Base-by-base conservation (phyloP, 2,797 vertebrate species). In the Sardinella longiceps region DNA sequence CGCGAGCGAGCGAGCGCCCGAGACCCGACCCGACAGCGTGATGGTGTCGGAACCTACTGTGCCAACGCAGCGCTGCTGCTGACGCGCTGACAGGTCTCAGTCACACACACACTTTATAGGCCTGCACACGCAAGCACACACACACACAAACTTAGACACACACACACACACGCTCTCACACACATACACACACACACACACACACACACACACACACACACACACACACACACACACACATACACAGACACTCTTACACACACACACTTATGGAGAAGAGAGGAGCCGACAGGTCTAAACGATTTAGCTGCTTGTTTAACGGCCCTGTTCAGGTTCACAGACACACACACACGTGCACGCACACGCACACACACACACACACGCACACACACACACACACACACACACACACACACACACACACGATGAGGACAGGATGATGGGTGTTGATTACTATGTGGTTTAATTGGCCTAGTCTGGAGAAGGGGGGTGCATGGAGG, bases 71-170 rank as follows among this genome's bases (percentile, higher is more conserved):
- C n/a, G n/a, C n/a, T n/a, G n/a, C n/a, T n/a, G n/a, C 87, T 90
- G 90, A 90, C 90, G 91, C 90, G 90, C 90, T 93, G 91, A 93
- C 92, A 93, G 91, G 89, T 91, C 89, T 87, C 88, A 91, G 87
- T 93, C 80, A 39, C 87, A 92, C 87, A 88, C 77, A 23, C 82
- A 88, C 87, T 92, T 91, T 90, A 87, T 87, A 88, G 88, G 88
- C 84, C 15, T 25, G 3, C 25, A 63, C 25, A 60, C n/a, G 25
- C 23, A 60, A 2, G 25, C 23, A n/a, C 60, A 63, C 60, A 63
- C 25, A 30, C 28, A 2, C 25, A 63, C 58, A 18, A 3, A 25
- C 58, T 7, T 6, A 28, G 6, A 60, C 23, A n/a, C 58, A 60
- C 23, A 60, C 58, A 28, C 58, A 28, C 58, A 28, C 58, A 28